Conservation (phyloP, 2,797 vertebrate genomes). For the Spatula clypeata region DNA sequence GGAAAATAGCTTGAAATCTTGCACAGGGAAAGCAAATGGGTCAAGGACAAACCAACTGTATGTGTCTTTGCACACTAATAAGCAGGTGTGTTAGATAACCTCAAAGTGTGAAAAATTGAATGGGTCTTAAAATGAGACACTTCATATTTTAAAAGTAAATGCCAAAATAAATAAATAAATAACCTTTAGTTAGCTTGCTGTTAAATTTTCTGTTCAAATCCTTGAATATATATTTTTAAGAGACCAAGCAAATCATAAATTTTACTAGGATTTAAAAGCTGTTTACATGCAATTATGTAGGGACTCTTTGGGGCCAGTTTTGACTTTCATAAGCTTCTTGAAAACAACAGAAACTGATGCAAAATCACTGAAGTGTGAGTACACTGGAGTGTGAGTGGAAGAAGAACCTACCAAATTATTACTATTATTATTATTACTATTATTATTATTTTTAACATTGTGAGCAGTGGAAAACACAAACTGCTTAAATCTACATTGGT, state of each 20-base stretch:
- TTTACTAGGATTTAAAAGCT: neutral
- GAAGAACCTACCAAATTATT: neutral
- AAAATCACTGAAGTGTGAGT: slow-evolving; percentile 25
- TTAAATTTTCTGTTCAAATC: neutral
- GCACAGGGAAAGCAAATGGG: neutral
- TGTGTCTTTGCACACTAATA: neutral
- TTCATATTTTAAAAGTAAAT: neutral
- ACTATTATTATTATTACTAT: neutral
- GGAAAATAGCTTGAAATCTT: neutral
- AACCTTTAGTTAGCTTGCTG: neutral
- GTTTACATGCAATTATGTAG: neutral
- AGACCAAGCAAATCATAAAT: neutral
- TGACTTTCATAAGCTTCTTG: slow-evolving; percentile 46
- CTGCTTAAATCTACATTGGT: neutral
- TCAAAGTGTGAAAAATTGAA: neutral
- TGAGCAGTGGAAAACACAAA: neutral
- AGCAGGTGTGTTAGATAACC: neutral
- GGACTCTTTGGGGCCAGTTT: neutral
- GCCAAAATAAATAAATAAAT: neutral
- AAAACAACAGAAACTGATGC: slow-evolving; percentile 11
- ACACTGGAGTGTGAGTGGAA: neutral
- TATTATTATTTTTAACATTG: slow-evolving; percentile 11
- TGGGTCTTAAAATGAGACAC: neutral
- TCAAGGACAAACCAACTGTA: neutral
- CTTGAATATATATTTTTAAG: neutral